Conservation (phyloP, 2,113 vertebrate genomes). For the Heloderma charlesbogerti region DNA sequence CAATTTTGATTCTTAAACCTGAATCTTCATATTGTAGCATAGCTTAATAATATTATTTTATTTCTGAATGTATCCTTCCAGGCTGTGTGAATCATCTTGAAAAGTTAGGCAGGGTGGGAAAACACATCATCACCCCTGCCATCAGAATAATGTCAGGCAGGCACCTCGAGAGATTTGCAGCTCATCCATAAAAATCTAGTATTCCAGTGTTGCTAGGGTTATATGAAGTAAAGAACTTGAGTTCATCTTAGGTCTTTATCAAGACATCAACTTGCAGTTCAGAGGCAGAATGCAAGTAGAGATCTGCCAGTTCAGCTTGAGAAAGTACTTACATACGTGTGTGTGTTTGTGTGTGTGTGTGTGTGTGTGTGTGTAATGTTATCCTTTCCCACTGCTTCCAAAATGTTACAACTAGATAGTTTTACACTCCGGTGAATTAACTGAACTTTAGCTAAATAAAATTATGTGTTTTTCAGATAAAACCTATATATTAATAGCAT, state of each 20-base stretch:
- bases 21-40: neutral
- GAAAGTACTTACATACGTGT: neutral
- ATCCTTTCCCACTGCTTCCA: neutral
- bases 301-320: neutral
- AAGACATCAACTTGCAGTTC: neutral
- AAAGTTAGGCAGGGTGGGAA: neutral
- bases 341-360: neutral
- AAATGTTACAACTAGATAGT: neutral
- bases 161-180: neutral
- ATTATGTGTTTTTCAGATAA: neutral
- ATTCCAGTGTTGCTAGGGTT: neutral
- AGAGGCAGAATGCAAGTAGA: neutral
- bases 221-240: neutral
- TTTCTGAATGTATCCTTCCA: neutral
- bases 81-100: neutral
- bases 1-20: neutral
- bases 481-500: neutral
- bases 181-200: neutral
- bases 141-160: neutral
- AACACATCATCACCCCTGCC: neutral
- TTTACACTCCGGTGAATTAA: neutral
- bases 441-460: neutral
- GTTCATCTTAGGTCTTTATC: neutral
- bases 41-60: neutral
- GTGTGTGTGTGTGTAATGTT: neutral